Evolutionary conservation across 2,888 invertebrate genomes (phyloP).

Genomic region (Steromphala cineraria): DNA sequence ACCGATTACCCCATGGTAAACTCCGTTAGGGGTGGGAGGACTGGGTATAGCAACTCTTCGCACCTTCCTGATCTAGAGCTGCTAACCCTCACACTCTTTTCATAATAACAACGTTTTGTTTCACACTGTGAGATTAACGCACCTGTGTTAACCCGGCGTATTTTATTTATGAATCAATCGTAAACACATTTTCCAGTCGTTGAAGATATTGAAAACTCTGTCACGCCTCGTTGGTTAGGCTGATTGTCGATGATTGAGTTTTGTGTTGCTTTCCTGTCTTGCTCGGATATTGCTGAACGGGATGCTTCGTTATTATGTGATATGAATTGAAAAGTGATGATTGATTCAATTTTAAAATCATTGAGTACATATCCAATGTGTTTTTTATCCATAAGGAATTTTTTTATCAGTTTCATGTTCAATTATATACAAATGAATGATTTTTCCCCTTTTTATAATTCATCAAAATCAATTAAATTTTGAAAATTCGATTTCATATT

Average conservation of each 20-base stretch:
- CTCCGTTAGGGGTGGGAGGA: background rate
- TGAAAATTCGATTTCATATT: too few relatives aligned
- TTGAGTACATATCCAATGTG: too few relatives aligned
- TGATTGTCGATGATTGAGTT: slow-evolving; percentile 5
- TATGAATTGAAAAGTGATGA: too few relatives aligned
- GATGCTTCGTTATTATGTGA: too few relatives aligned
- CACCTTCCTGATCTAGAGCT: background rate
- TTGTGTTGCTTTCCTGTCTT: background rate
- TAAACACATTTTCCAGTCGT: background rate
- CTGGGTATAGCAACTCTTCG: background rate
- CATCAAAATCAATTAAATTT: too few relatives aligned
- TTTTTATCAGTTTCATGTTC: too few relatives aligned
- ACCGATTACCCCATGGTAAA: background rate
- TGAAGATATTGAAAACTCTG: background rate
- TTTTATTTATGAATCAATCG: slow-evolving; percentile 19
- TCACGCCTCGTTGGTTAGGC: background rate
- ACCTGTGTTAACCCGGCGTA: background rate
- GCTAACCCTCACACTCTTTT: background rate
- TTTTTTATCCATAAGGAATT: too few relatives aligned
- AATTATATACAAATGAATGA: too few relatives aligned
- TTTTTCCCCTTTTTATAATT: too few relatives aligned
- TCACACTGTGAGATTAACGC: background rate
- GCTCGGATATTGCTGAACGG: too few relatives aligned
- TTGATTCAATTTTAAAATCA: too few relatives aligned
- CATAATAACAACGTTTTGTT: background rate